phyloP scores from a whole-genome alignment of 2,113 vertebrate genomes.

The Phaethon lepturus region DNA sequence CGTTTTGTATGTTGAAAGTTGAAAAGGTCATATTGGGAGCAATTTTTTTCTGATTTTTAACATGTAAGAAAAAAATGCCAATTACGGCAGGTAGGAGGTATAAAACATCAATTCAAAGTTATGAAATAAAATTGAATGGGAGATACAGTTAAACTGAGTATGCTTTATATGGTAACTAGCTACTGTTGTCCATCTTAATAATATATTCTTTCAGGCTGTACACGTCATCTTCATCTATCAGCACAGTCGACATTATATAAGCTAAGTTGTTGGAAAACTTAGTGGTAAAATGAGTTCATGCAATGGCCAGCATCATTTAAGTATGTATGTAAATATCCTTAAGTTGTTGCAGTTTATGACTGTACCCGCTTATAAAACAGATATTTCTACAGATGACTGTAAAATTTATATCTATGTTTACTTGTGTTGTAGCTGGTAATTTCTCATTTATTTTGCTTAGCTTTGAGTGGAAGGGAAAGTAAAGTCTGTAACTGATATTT shows the following conservation, averaged over 20 bases:
- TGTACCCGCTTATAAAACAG: neutral
- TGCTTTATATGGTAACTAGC: neutral
- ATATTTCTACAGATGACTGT: neutral
- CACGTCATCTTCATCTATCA: neutral
- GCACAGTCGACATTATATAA: neutral
- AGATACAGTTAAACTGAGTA: neutral
- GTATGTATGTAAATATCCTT: neutral
- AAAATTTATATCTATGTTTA: neutral
- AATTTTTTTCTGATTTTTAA: neutral
- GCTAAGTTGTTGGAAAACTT: neutral
- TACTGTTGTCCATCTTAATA: neutral
- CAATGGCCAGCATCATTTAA: neutral
- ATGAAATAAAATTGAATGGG: neutral
- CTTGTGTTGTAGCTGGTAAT: neutral
- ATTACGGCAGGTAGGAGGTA: neutral
- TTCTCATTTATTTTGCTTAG: neutral
- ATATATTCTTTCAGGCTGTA: neutral
- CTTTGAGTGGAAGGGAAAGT: neutral
- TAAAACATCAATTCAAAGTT: neutral
- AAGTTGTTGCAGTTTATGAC: neutral
- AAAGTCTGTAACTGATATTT: neutral
- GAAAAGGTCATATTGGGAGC: neutral
- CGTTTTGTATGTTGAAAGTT: neutral
- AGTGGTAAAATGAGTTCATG: neutral
- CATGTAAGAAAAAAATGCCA: neutral